Evolutionary conservation across 2,113 vertebrate genomes (phyloP), one percentile per base, ranked within the genome.

Genomic region (Sula dactylatra): DNA sequence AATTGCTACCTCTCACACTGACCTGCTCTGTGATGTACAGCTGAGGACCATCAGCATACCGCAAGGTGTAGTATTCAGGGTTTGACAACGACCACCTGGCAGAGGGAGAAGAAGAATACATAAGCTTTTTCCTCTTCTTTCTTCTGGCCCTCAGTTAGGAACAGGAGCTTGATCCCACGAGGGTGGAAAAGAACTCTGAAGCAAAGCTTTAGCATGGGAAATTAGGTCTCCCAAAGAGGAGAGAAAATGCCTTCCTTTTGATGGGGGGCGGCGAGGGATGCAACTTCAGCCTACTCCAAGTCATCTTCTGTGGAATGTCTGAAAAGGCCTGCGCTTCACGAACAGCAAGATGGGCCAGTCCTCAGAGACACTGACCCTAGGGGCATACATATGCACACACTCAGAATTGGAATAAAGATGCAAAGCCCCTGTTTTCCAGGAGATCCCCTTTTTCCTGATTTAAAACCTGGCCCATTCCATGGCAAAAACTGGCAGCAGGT

Each of bases 21-120:
- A 99, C 99, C 99, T 99, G 99, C 72, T 99, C 99, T 1, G 99
- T 99, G 97, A 99, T 99, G 92, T 99, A 99, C 67, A 99, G 99
- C 97, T 99, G 99, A 61, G 99, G 99, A 17, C 99, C 99, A 3
- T 99, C 99, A 11, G 99, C 99, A 3, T 99, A 99, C 24, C 99
- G 99, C 79, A 99, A 98, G 0, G 99, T 99, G 93, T 99, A 99
- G 97, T 99, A 99, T 83, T 99, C 99, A 0, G 99, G 98, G 83
- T 99, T 99, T 24, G 99, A 99, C 97, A 99, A 88, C 0, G 99
- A 99, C 99, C 99, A 99, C 87, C 99, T 99, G 86, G 42, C 27
- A 93, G 70, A 80, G 47, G 38, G 74, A 92, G 55, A 67, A 88
- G 61, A 16, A 77, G 31, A 36, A 77, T 3, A 62, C 7, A 22